Evolutionary conservation across 1,140 invertebrate species (phyloP).

Genomic region (Spodoptera litura): DNA sequence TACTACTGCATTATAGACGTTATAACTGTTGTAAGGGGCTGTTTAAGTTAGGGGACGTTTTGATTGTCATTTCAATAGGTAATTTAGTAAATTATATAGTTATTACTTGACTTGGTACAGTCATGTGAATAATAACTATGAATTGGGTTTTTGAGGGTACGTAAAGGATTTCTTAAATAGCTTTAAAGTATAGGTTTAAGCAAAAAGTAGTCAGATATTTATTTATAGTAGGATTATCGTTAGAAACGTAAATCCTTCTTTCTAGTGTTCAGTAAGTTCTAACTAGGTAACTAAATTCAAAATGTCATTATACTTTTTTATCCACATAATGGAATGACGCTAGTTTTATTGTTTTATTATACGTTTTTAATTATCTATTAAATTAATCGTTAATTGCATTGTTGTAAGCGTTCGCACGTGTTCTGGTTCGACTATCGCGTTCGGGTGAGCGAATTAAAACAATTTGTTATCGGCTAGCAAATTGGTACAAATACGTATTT

Average conservation of each 20-base stretch:
- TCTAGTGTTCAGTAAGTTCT: no score
- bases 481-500: slow-evolving; percentile 4
- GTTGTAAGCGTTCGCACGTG: slow-evolving; percentile 63
- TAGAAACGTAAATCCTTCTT: no score
- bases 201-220: no score
- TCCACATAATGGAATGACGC: no score
- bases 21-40: background rate
- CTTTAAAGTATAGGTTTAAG: no score
- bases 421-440: slow-evolving; percentile 79
- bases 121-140: no score
- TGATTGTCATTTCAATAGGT: background rate
- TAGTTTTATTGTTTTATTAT: background rate
- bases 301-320: no score
- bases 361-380: background rate
- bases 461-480: slow-evolving; percentile 36
- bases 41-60: background rate
- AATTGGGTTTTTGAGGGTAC: no score
- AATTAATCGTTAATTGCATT: background rate
- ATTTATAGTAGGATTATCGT: no score
- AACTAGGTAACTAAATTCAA: no score
- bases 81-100: background rate
- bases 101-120: background rate
- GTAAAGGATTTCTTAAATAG: no score
- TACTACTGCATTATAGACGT: background rate
- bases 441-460: slow-evolving; percentile 68